Evolutionary conservation across 2,888 invertebrate species (phyloP), one percentile per base, ranked within the genome.

Genomic region (Callosobruchus maculatus): DNA sequence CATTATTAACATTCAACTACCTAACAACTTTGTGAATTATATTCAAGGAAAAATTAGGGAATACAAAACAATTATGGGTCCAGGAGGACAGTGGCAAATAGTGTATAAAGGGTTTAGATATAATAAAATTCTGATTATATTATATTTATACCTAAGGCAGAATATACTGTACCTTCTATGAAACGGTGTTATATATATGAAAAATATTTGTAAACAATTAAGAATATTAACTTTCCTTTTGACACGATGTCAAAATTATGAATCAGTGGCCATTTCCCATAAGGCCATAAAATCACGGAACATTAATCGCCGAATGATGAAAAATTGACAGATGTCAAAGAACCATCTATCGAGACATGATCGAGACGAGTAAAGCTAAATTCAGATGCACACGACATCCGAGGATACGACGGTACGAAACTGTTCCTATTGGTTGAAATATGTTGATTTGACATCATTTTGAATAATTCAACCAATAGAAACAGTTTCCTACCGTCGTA

Each of bases 181-280:
- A 49, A 49, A 49, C 49, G 49, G 1, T 49, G 49, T 49, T 7
- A 49, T 13, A 49, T 13, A 49, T 49, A 71, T 30, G 26, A 73
- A 75, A 75, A 76, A 75, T 74, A 75, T 75, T 74, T 72, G 71
- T 70, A 76, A 77, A 76, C 67, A 70, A 21, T 71, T 72, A 31
- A 75, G 71, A 76, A 72, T n/a, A n/a, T 73, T 73, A 70, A 31
- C 71, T 73, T 74, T 22, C 75, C 74, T 75, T 74, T 75, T 78
- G 80, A 79, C 79, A 81, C 80, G 77, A 80, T 77, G 80, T 81
- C 79, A 81, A 80, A 80, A 78, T 77, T 78, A 78, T 77, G 77
- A 80, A 79, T 77, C 80, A 73, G 74, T 75, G 73, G 77, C 80
- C 81, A 81, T 81, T 73, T 78, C 22, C 49, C 49, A 18, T 26